Evolutionary conservation across 2,113 vertebrate genomes (phyloP).

Genomic region (Heterotilapia buettikoferi): DNA sequence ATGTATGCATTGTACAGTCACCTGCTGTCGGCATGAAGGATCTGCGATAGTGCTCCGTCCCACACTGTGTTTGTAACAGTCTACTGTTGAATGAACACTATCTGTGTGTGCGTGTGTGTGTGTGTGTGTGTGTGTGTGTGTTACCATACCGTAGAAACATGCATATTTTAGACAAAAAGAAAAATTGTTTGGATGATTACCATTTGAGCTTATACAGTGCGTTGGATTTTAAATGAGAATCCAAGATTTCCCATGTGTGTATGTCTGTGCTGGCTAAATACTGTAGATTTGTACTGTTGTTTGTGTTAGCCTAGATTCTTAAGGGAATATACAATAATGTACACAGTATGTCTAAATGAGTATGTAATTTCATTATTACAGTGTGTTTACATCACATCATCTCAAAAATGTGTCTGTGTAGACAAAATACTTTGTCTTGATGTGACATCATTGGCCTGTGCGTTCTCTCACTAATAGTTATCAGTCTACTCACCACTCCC

Average conservation of each 20-base stretch:
- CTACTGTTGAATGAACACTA: not conserved
- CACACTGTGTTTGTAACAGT: not conserved
- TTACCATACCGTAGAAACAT: not conserved
- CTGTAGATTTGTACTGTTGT: not conserved
- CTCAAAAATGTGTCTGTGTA: not conserved
- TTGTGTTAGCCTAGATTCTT: not conserved
- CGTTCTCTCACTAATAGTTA: not conserved
- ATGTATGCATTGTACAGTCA: not conserved
- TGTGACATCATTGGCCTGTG: not conserved
- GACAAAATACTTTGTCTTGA: not conserved
- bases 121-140: not conserved
- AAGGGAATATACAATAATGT: not conserved
- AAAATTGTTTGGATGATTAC: not conserved
- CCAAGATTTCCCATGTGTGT: not conserved
- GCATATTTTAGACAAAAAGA: not conserved
- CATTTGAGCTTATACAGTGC: not conserved
- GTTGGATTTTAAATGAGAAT: not conserved
- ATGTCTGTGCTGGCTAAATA: not conserved
- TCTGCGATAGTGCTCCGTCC: not conserved
- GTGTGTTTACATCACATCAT: not conserved
- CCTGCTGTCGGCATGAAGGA: not conserved
- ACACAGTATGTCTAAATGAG: not conserved
- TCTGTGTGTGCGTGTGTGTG: not conserved
- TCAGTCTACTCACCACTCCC: not conserved
- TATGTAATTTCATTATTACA: not conserved